phyloP scores from a whole-genome alignment of 2,888 invertebrate genomes.

The Rhamnusium bicolor region DNA sequence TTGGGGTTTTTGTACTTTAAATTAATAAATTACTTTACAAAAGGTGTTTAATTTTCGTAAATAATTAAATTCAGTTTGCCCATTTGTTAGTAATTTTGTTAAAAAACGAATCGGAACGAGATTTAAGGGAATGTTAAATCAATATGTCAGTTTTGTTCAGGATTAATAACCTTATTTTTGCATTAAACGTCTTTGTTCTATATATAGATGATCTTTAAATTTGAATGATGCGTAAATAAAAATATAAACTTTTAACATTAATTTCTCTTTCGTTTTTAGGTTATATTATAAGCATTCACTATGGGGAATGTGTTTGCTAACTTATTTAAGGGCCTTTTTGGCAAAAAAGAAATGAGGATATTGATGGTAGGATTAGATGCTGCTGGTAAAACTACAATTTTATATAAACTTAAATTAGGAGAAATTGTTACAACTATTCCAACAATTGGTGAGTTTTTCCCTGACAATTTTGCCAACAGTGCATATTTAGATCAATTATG shows the following conservation, averaged over 20 bases:
- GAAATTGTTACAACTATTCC: conserved; percentile 99
- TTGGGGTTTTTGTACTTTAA: conserved; percentile 56
- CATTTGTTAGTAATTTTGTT: background rate
- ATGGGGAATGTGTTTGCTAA: conserved; percentile 99
- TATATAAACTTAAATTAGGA: conserved; percentile 99
- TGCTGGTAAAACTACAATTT: conserved; percentile 99
- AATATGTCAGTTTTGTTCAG: conserved; percentile 67
- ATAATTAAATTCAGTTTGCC: background rate
- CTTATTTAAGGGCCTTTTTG: conserved; percentile 99
- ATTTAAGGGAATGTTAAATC: conserved; percentile 59
- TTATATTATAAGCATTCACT: conserved; percentile 74
- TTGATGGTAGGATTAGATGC: conserved; percentile 99
- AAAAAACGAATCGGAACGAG: background rate
- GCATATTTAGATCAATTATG: background rate
- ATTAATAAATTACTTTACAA: conserved; percentile 32
- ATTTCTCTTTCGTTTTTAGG: conserved; percentile 58
- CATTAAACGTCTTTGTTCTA: conserved; percentile 64
- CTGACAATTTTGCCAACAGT: conserved; percentile 6
- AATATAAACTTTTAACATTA: background rate
- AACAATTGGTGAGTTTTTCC: conserved; percentile 90
- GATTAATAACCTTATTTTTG: conserved; percentile 65
- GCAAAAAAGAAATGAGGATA: conserved; percentile 99
- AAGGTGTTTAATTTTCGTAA: conserved; percentile 10
- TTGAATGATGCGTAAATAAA: conserved; percentile 29
- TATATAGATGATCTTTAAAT: conserved; percentile 53